These are phyloP conservation scores for Chloromyia formosa DNA, from an alignment of 2,888 invertebrate species.

Conservation along the genomic window DNA sequence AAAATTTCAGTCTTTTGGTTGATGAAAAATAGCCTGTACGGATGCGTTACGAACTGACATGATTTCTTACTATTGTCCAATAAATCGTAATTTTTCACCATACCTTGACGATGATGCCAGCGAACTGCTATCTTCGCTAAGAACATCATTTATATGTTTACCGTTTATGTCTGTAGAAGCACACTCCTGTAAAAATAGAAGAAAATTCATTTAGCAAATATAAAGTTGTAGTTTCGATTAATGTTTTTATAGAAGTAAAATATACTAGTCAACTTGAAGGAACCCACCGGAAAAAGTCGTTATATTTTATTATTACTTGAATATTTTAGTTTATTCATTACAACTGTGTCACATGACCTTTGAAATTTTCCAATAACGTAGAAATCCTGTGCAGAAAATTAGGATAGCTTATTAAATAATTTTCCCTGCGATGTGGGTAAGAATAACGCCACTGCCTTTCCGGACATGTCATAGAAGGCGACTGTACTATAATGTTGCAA, in stretches of 20 bases:
- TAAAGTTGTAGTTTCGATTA: background rate
- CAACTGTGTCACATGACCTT: too few relatives aligned
- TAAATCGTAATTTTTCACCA: constrained; percentile 50
- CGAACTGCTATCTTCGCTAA: constrained; percentile 61
- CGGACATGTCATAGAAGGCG: too few relatives aligned
- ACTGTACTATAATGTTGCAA: too few relatives aligned
- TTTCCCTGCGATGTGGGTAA: too few relatives aligned
- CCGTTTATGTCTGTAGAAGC: constrained; percentile 60
- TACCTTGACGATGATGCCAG: constrained; percentile 60
- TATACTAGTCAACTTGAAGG: background rate
- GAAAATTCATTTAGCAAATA: background rate
- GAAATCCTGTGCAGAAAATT: too few relatives aligned
- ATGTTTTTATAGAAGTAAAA: background rate
- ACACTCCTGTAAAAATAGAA: constrained; percentile 58
- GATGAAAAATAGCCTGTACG: constrained; percentile 53
- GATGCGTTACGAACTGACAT: constrained; percentile 7
- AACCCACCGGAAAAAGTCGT: background rate
- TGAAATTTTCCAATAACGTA: too few relatives aligned
- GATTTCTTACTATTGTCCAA: constrained; percentile 32
- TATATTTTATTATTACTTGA: background rate
- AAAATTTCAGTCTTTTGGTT: constrained; percentile 65
- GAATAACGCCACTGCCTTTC: too few relatives aligned
- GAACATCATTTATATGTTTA: constrained; percentile 63
- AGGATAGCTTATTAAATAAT: too few relatives aligned
- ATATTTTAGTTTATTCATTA: too few relatives aligned